Base-by-base conservation (phyloP, 2,888 invertebrate genomes). In the Drosophila prostipennis region DNA sequence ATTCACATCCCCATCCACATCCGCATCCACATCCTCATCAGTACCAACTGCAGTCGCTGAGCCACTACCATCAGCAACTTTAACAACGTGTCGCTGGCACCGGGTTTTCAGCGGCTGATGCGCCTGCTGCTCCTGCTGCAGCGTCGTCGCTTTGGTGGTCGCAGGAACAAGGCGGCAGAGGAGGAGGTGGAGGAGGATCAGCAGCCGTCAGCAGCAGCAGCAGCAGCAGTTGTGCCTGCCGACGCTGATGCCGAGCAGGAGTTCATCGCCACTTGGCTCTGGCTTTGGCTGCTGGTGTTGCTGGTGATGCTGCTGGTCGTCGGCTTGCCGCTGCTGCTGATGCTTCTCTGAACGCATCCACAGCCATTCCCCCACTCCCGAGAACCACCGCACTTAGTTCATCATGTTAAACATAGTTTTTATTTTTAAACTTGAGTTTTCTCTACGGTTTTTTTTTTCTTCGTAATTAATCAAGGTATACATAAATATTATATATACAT, bases 21-120 rank as follows among this genome's bases (percentile, higher is more conserved):
- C 46, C 64, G 5, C 76, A 65, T 8, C 59, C 63, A 6, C 77
- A 82, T 42, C 16, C 60, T 7, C 67, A 78, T 57, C 74, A 74
- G 19, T 7, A 42, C 26, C 80, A 80, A 42, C 52, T 80, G 72
- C 90, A 78, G 36, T 68, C 86, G 56, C 56, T 86, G 51, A 79
- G 90, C 72, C 76, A 80, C 34, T 89, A 88, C 65, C 89, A 86
- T 72, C 89, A 82, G 74, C 84, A 84, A 61, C 89, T 88, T 77
- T 88, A 85, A 87, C 89, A 84, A 85, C 79, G 85, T 76, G 56
- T 72, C 76, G 48, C 32, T 46, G 16, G 46, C 46, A 46, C 32
- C 46, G 67, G 43, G 54, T 45, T 48, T 60, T 23, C 49, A 61
- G 63, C 81, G 70, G 19, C 43, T 80, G 52, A 55, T 61, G 37